Conservation (phyloP, 2,797 vertebrate species). For the Sebastolobus altivelis region DNA sequence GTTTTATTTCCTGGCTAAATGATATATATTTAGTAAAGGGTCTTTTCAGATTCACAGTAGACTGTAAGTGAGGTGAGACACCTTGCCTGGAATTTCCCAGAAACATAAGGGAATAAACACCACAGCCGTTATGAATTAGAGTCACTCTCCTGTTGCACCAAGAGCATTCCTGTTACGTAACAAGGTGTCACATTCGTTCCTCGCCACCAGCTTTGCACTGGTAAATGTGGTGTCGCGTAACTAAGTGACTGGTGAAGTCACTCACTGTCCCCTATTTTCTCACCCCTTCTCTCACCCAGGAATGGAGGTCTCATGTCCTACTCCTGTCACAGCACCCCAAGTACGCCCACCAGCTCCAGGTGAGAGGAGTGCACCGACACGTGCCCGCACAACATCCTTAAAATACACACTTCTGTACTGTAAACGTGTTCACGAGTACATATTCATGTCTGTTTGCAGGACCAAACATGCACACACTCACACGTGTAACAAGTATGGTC, state of each 20-base stretch:
- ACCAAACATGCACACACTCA: constrained; percentile 4
- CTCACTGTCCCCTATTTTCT: constrained; percentile 52
- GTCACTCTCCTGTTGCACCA: constrained; percentile 37
- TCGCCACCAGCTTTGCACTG: constrained; percentile 5
- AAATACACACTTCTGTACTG: not conserved
- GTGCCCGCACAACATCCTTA: not conserved
- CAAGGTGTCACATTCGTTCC: constrained; percentile 48
- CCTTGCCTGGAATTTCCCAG: constrained; percentile 31
- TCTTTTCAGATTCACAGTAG: constrained; percentile 33
- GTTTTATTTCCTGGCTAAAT: not conserved
- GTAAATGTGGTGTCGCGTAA: constrained; percentile 13
- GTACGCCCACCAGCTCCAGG: constrained; percentile 79
- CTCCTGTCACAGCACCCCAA: constrained; percentile 76
- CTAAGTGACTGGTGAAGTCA: constrained; percentile 46
- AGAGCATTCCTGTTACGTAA: constrained; percentile 44
- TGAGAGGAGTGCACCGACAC: constrained; percentile 40
- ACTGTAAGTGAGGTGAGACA: constrained; percentile 5
- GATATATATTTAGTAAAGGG: not conserved
- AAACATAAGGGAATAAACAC: constrained; percentile 32
- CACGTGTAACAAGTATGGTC: not conserved
- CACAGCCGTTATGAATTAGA: constrained; percentile 43
- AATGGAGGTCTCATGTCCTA: constrained; percentile 74
- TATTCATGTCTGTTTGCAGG: not conserved
- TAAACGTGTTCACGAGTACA: not conserved
- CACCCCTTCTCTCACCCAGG: constrained; percentile 70